These are phyloP conservation scores for Ibycter americanus DNA, from an alignment of 2,797 vertebrate genomes.

Conservation along the genomic window DNA sequence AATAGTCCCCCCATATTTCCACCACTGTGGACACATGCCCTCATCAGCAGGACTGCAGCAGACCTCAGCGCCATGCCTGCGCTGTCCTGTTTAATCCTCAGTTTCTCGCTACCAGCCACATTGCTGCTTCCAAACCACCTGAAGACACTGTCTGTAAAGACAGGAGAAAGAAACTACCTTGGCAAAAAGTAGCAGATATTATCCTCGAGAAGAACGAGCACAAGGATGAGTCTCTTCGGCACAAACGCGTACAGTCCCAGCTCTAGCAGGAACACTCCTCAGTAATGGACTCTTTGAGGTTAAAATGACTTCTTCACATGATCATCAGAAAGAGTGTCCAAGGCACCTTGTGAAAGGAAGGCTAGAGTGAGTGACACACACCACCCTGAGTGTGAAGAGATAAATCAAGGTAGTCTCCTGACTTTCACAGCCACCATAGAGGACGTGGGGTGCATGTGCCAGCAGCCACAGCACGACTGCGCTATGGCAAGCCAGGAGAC, in stretches of 20 bases:
- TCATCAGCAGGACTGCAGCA: neutral
- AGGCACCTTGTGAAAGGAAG: neutral
- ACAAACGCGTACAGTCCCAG: neutral
- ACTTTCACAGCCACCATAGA: neutral
- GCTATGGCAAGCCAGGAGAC: neutral
- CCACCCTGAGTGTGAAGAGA: neutral
- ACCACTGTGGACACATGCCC: neutral
- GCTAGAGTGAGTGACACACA: neutral
- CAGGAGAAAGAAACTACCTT: neutral
- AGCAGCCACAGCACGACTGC: fast-evolving
- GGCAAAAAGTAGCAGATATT: neutral
- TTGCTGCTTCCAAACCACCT: neutral
- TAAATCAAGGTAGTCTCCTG: neutral
- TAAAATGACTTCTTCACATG: neutral
- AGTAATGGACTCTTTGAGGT: neutral
- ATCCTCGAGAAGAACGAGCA: neutral
- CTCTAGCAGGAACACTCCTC: neutral
- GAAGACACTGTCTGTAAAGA: neutral
- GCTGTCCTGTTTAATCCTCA: neutral
- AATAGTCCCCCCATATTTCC: neutral
- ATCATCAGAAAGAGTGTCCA: neutral
- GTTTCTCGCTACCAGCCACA: neutral
- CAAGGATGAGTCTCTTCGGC: neutral
- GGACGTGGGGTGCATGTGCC: neutral
- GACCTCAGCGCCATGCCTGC: neutral